A percentile compares a stretch with the other conserved stretches of the same genome.
These are phyloP conservation scores for Scomberomorus guttatus DNA, from an alignment of 2,797 vertebrate species.

Conservation along the genomic window DNA sequence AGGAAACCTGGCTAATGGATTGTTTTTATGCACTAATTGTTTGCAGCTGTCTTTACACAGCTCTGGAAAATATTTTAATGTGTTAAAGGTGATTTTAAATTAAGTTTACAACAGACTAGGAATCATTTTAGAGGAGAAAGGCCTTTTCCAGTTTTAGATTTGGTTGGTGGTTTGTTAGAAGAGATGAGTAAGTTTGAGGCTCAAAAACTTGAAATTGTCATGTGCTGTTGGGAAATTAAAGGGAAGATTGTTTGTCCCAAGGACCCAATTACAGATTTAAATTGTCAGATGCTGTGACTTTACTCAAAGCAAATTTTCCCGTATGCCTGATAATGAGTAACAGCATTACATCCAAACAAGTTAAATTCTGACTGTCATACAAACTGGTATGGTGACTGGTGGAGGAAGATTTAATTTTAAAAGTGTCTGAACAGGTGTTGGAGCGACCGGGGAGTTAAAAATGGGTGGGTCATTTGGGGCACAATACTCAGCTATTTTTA, in stretches of 20 bases:
- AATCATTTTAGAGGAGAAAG: not conserved
- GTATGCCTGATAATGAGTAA: not conserved
- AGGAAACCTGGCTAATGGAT: not conserved
- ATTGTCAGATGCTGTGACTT: too few species aligned
- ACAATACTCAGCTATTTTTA: not conserved
- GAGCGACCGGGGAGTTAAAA: not conserved
- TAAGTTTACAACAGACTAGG: not conserved
- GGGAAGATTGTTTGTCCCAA: not conserved
- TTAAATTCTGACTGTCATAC: not conserved
- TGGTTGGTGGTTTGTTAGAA: not conserved
- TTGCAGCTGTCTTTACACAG: not conserved
- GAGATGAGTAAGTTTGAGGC: too few species aligned
- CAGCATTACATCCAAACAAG: too few species aligned
- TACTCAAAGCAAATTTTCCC: not conserved
- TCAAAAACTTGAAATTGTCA: not conserved
- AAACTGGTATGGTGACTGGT: not conserved
- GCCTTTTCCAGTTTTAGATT: not conserved
- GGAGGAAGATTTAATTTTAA: not conserved
- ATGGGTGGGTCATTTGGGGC: not conserved
- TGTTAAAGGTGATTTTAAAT: not conserved
- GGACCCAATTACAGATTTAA: not conserved
- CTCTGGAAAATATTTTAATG: not conserved
- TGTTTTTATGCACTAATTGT: not conserved
- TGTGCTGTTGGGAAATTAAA: not conserved
- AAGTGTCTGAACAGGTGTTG: not conserved